Percentiles rank a stretch among this genome's conserved stretches.
phyloP scores from a whole-genome alignment of 2,888 invertebrate species.

The Pseudeuparius sepicola region DNA sequence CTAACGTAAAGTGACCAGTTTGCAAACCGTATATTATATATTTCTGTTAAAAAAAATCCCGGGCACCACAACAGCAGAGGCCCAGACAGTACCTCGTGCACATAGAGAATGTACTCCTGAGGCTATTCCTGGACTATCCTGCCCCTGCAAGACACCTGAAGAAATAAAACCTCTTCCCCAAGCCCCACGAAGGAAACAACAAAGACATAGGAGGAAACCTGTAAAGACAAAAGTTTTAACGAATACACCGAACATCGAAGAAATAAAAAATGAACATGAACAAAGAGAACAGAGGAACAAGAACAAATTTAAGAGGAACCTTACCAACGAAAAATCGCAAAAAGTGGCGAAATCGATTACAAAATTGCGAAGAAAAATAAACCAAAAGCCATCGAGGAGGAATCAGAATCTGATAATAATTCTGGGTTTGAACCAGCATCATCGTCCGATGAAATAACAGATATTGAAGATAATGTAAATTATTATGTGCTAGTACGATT shows the following conservation, averaged over 20 bases:
- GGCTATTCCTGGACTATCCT: not conserved
- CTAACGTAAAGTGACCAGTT: too few relatives aligned
- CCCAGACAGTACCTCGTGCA: not conserved
- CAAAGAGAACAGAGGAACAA: not conserved
- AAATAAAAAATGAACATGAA: not conserved
- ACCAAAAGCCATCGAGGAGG: too few relatives aligned
- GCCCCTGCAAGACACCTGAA: not conserved
- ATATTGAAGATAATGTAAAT: too few relatives aligned
- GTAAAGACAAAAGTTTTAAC: conserved; percentile 4
- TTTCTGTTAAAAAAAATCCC: too few relatives aligned
- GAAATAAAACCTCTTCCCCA: not conserved
- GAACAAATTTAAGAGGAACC: conserved; percentile 4
- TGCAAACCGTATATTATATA: too few relatives aligned
- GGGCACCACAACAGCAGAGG: too few relatives aligned
- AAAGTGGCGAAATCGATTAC: too few relatives aligned
- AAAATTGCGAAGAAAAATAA: too few relatives aligned
- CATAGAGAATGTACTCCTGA: not conserved
- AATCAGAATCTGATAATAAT: too few relatives aligned
- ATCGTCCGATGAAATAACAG: too few relatives aligned
- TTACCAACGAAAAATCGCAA: not conserved
- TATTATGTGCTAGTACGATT: too few relatives aligned
- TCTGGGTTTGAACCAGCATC: too few relatives aligned
- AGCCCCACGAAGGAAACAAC: not conserved
- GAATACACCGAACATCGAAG: conserved; percentile 2
- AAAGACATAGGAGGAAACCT: not conserved